phyloP scores from a whole-genome alignment of 2,888 invertebrate species.

The Phyllotreta cruciferae region DNA sequence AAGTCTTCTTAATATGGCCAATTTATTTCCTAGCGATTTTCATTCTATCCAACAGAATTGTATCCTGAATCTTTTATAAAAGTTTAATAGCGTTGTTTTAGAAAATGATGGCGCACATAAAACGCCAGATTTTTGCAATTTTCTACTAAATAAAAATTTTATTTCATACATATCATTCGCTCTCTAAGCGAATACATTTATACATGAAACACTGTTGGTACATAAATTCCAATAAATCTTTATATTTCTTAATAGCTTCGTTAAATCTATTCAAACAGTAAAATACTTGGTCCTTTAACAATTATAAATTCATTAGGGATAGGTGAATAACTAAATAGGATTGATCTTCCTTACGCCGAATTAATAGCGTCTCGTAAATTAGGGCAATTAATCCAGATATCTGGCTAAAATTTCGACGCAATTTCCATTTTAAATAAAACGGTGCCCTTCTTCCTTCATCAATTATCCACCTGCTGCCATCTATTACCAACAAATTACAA shows the following conservation, averaged over 20 bases:
- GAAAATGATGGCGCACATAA: not conserved
- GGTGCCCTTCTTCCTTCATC: constrained; percentile 4
- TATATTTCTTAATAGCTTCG: no score
- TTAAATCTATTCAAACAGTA: no score
- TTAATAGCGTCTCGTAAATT: constrained; percentile 18
- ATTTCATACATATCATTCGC: no score
- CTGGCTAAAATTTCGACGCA: constrained; percentile 16
- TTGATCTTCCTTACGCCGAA: constrained; percentile 5
- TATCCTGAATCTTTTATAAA: not conserved
- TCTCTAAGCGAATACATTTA: no score
- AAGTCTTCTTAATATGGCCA: constrained; percentile 21
- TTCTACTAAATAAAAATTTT: no score
- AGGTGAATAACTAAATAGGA: not conserved
- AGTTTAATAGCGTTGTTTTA: not conserved
- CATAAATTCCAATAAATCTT: no score
- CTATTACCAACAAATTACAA: constrained; percentile 18
- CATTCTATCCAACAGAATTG: constrained; percentile 10
- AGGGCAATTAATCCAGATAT: constrained; percentile 14
- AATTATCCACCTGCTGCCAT: constrained; percentile 21
- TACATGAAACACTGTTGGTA: no score
- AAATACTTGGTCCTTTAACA: no score
- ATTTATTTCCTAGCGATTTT: constrained; percentile 18
- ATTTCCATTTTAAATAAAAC: constrained; percentile 21
- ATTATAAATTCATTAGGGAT: no score
- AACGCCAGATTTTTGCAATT: no score